Conservation (phyloP, 2,797 vertebrate genomes). For the Propithecus deckenii region DNA sequence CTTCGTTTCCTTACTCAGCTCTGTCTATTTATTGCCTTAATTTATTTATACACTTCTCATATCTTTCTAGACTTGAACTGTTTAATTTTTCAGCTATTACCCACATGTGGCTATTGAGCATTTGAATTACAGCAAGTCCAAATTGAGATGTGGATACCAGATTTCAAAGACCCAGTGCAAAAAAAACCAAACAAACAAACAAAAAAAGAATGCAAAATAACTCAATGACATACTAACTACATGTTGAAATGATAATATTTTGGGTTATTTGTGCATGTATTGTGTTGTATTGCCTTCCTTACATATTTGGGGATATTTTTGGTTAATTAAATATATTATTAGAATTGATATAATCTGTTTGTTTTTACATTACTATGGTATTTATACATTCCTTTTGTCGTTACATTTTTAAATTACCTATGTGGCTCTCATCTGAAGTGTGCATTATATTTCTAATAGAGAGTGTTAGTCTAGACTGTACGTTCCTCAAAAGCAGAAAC, state of each 20-base stretch:
- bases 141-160: neutral
- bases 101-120: neutral
- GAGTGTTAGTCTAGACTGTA: rapidly evolving
- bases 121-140: neutral
- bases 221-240: neutral
- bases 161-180: neutral
- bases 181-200: neutral
- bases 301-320: neutral
- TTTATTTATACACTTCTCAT: neutral
- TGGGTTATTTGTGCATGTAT: neutral
- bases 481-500: neutral
- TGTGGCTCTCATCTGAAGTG: neutral
- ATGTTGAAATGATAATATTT: neutral
- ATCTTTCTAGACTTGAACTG: neutral
- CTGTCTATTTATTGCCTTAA: neutral
- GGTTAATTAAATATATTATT: neutral
- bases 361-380: neutral
- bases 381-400: neutral
- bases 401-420: neutral
- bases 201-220: neutral
- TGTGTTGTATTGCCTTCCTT: neutral
- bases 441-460: neutral
- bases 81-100: neutral
- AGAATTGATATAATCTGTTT: neutral
- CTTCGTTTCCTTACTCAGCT: neutral